Evolutionary conservation across 2,113 vertebrate genomes (phyloP), one percentile per base, ranked within the genome.

Genomic region (Pandion haliaetus): DNA sequence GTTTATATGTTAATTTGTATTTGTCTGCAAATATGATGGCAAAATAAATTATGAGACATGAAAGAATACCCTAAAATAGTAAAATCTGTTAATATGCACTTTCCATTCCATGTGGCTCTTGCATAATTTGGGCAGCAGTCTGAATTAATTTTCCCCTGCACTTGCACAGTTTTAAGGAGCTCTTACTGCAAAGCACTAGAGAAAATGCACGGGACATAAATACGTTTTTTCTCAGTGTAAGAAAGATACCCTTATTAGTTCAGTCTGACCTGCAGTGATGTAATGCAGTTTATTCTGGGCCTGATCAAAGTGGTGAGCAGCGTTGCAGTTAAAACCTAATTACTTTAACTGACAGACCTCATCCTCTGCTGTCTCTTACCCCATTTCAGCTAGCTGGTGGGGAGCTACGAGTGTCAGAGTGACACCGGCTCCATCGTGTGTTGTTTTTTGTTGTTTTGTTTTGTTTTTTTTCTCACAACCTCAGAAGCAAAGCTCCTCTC

Each of bases 201-300:
- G 86, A 67, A 89, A 67, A 74, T 1, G 34, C 86, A 67, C 1
- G n/a, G 74, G 71, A 71, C 85, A 24, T 58, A 74, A 86, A 95
- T 69, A 72, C 1, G 3, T 34, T 86, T 73, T 50, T 79, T 34
- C 81, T 86, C 66, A 9, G 82, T 52, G 54, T 17, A 73, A 88
- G 88, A 74, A 71, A 31, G 90, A 74, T 29, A 50, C 58, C 74
- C 87, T 91, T n/a, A 40, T 88, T 91, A 85, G 89, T 82, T 80
- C 82, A 82, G 74, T 50, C 87, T 94, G 86, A 86, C 91, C 95
- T 52, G 55, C 58, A 23, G 61, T 97, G 96, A 94, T 71, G 91
- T 76, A 71, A 96, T 76, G 90, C 76, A 12, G 90, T 83, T 97
- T 97, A 96, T 97, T 94, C 96, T 86, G 91, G 82, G 94, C 91